These are phyloP conservation scores for Machimus atricapillus DNA, from an alignment of 2,888 invertebrate species.

Conservation along the genomic window DNA sequence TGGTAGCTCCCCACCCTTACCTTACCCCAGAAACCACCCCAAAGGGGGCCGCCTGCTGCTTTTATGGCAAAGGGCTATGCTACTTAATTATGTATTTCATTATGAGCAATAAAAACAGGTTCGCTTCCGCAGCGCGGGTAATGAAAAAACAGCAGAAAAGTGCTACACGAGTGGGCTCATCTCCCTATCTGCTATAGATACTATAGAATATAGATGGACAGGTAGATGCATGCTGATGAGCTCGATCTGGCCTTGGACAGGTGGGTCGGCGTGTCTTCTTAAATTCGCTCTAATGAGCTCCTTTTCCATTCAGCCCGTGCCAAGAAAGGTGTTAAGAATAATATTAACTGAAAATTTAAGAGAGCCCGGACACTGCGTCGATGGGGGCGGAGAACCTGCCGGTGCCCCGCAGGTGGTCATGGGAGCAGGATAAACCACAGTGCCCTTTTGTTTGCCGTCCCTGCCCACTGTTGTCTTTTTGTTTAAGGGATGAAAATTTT, in stretches of 20 bases:
- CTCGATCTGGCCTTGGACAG: background rate
- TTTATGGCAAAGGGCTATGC: conserved; percentile 11
- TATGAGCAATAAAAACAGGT: conserved; percentile 19
- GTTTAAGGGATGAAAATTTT: conserved; percentile 1
- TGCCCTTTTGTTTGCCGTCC: background rate
- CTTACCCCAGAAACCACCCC: background rate
- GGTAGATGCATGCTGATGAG: background rate
- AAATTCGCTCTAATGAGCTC: conserved; percentile 17
- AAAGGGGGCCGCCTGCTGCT: background rate
- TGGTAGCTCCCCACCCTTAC: background rate
- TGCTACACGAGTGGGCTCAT: background rate
- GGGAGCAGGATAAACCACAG: background rate
- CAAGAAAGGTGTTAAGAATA: conserved; percentile 9
- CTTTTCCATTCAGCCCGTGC: background rate
- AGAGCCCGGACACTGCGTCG: background rate
- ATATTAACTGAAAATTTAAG: conserved; percentile 16
- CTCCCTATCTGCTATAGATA: background rate
- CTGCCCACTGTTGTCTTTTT: background rate
- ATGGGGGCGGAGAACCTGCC: background rate
- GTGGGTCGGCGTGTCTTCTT: conserved; percentile 9
- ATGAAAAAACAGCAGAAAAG: background rate
- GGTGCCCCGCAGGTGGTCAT: background rate
- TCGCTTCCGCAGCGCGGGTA: background rate
- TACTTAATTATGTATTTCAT: conserved; percentile 36
- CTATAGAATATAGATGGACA: background rate